Evolutionary conservation across 2,113 vertebrate species (phyloP), one percentile per base, ranked within the genome.

Genomic region (Petroica traversi): DNA sequence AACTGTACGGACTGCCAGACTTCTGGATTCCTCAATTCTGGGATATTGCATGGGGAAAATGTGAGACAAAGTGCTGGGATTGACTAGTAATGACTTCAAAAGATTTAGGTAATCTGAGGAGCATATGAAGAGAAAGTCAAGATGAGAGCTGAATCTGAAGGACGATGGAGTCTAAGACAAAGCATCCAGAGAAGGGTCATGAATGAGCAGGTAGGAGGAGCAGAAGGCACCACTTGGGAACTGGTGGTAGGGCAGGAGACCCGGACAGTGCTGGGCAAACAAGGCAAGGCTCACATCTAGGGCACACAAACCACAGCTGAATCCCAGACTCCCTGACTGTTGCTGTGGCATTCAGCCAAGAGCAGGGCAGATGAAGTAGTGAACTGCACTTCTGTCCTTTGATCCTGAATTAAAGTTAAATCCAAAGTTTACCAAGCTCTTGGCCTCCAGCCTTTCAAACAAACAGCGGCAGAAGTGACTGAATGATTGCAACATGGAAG

Each of bases 371-470:
- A 57, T 54, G 40, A 48, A 78, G 34, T 6, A 61, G 57, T 22
- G 55, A 93, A 29, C 69, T 57, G 68, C 22, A 26, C 14, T 77
- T 75, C 59, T 49, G 63, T 73, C 68, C 89, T 97, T 95, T 93
- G 89, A 89, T 91, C 64, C 20, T 57, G 13, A 96, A 95, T 89
- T 88, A 90, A 96, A 93, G 85, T 82, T 94, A 93, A 96, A 94
- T 75, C 93, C 88, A 69, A 92, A 92, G 96, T 93, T 97, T 95
- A 49, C 54, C 57, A 75, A 91, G 28, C 41, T 94, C 46, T 92
- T 90, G 83, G 79, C 83, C 86, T 93, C 89, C 79, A 89, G 66
- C 40, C 68, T 75, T 89, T 75, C 57, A 85, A 75, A 93, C 88
- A 96, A 96, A 95, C 79, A 91, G n/a, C 1, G 1, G 17, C 36